Conservation (phyloP, 2,113 vertebrate species). For the Microcebus lehilahytsara region DNA sequence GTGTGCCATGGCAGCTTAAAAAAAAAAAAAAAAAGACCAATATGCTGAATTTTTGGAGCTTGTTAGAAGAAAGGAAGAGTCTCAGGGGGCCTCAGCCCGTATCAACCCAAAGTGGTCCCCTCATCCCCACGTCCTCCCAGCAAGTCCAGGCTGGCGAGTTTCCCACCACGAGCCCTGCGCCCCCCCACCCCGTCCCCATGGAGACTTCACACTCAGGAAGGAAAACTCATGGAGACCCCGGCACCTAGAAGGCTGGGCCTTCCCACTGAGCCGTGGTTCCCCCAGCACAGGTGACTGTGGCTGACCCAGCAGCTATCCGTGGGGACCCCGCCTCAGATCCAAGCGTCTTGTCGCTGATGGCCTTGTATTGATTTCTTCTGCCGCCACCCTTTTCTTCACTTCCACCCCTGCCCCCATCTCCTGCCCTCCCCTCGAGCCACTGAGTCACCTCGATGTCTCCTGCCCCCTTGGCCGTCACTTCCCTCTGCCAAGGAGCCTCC, state of each 20-base stretch:
- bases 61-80: neutral
- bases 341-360: neutral
- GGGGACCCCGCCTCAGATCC: too few relatives aligned
- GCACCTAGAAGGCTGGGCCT: neutral
- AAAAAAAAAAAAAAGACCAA: too few relatives aligned
- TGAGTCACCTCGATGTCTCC: neutral
- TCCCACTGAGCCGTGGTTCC: neutral
- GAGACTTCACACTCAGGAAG: neutral
- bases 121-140: neutral
- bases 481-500: neutral
- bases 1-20: too few relatives aligned
- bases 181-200: neutral
- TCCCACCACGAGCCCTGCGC: neutral
- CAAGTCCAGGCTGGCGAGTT: neutral
- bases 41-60: neutral
- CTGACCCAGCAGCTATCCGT: neutral
- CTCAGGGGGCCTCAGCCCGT: neutral
- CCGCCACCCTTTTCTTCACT: neutral
- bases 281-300: rapidly evolving
- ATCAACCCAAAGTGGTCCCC: neutral
- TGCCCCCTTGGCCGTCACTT: neutral
- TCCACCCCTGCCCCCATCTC: rapidly evolving
- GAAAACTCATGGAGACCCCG: rapidly evolving
- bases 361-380: neutral
- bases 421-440: neutral